A percentile compares a stretch with the other conserved stretches of the same genome.
Evolutionary conservation across 2,797 vertebrate genomes (phyloP).

Genomic region (Cossypha heuglini): DNA sequence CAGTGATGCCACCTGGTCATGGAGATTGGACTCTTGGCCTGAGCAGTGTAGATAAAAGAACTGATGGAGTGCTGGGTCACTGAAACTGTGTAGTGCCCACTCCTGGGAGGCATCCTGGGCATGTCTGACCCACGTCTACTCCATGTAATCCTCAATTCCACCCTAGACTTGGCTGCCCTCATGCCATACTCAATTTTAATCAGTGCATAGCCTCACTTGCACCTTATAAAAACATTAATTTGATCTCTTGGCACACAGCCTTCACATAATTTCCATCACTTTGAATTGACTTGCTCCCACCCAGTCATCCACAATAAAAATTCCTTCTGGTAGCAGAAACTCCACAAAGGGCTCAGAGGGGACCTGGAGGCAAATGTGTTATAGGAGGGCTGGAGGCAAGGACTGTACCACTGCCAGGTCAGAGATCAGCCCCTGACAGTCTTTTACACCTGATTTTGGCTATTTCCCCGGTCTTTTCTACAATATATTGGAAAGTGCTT

Average conservation of each 20-base stretch:
- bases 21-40: neutral
- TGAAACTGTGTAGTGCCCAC: neutral
- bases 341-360: neutral
- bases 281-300: accelerated
- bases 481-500: neutral
- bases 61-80: too few species aligned
- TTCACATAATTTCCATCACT: neutral
- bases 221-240: neutral
- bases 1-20: neutral
- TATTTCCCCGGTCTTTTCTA: neutral
- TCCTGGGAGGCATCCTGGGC: neutral
- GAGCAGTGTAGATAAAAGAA: neutral
- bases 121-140: neutral
- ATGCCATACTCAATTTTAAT: neutral
- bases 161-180: neutral
- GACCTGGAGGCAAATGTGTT: neutral
- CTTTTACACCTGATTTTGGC: neutral
- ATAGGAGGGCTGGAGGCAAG: neutral
- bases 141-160: neutral
- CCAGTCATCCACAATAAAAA: neutral
- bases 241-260: neutral
- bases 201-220: neutral
- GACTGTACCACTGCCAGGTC: neutral
- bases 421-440: neutral
- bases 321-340: neutral